These are phyloP conservation scores for Vireo griseus DNA, from an alignment of 2,797 vertebrate species.

Conservation along the genomic window DNA sequence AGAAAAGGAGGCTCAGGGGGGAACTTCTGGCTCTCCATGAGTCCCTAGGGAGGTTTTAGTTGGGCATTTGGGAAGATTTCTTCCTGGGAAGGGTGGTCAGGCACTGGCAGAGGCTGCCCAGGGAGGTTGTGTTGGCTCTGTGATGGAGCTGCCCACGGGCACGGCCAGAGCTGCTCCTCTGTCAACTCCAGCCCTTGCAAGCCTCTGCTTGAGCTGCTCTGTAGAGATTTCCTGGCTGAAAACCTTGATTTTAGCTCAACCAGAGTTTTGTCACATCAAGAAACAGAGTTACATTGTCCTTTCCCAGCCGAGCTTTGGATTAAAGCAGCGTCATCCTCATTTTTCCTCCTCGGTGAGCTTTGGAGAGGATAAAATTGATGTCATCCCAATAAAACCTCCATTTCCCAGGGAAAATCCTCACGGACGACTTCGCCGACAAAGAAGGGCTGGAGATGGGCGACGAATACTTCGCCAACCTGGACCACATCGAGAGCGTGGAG, in stretches of 20 bases:
- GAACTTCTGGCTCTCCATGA: not conserved
- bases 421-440: conserved; percentile 96
- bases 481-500: conserved; percentile 98
- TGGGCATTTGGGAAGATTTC: not conserved
- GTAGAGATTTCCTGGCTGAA: not conserved
- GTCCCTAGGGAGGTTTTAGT: rapidly evolving
- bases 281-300: rapidly evolving
- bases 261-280: not conserved
- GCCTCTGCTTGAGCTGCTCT: not conserved
- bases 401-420: conserved; percentile 91
- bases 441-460: conserved; percentile 98
- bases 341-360: rapidly evolving
- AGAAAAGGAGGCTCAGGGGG: not conserved
- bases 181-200: not conserved
- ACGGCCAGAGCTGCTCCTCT: not conserved
- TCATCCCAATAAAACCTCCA: not conserved
- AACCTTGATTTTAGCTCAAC: not conserved
- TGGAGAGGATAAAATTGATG: not conserved
- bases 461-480: conserved; percentile 96
- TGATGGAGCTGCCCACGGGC: rapidly evolving
- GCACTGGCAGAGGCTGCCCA: not conserved
- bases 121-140: not conserved
- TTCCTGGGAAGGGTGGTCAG: not conserved
- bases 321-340: rapidly evolving
- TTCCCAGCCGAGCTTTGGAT: not conserved